Conservation (phyloP, 2,113 vertebrate genomes). For the Pipra filicauda region DNA sequence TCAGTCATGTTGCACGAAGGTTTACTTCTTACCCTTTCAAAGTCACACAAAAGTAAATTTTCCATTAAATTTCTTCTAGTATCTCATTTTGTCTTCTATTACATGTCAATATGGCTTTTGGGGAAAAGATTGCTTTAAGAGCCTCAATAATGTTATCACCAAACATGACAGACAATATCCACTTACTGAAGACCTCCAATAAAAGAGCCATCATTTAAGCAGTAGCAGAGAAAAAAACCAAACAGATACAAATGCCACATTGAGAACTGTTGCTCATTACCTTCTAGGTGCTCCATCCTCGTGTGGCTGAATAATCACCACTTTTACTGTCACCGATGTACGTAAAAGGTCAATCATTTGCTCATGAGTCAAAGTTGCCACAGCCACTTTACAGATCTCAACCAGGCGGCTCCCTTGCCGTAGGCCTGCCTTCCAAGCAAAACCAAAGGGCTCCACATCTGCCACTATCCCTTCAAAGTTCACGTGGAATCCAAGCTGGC, state of each 20-base stretch:
- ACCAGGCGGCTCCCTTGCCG: slow-evolving; percentile 94
- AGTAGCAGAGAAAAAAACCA: neutral
- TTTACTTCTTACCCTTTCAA: neutral
- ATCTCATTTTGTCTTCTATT: neutral
- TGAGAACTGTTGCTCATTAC: slow-evolving; percentile 63
- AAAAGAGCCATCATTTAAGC: neutral
- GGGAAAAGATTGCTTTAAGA: neutral
- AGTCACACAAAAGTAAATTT: neutral
- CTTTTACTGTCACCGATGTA: slow-evolving; percentile 90
- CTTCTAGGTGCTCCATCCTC: slow-evolving; percentile 92
- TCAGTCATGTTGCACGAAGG: neutral
- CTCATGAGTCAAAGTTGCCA: slow-evolving; percentile 93
- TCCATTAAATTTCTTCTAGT: neutral
- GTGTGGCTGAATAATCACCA: slow-evolving; percentile 94
- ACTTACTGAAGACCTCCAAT: neutral
- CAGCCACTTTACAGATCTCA: slow-evolving; percentile 96
- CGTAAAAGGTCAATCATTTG: slow-evolving; percentile 97
- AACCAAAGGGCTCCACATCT: slow-evolving; percentile 95
- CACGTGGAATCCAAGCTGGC: slow-evolving; percentile 96
- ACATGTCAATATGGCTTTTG: neutral
- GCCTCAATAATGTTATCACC: neutral
- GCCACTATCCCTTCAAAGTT: slow-evolving; percentile 98
- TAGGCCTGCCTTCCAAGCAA: slow-evolving; percentile 95
- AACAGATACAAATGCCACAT: neutral
- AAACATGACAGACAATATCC: neutral